Percentiles rank a stretch among this genome's conserved stretches.
Conservation (phyloP, 2,888 invertebrate genomes). For the Ochropleura leucogaster region DNA sequence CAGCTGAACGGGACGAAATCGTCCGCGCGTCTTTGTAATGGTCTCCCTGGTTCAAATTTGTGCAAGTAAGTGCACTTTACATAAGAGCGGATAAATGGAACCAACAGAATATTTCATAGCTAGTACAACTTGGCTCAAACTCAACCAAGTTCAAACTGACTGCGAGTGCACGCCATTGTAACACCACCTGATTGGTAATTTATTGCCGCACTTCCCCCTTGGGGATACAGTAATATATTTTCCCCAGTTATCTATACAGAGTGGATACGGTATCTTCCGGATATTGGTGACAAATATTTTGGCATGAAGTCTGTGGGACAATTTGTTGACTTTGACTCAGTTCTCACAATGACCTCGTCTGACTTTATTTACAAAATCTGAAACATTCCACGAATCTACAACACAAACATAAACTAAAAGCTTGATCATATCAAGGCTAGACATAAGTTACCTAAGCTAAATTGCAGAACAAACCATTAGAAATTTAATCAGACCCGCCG, state of each 20-base stretch:
- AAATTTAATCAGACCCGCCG: slow-evolving; percentile 39
- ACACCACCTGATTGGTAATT: slow-evolving; percentile 78
- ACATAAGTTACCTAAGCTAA: slow-evolving; percentile 17
- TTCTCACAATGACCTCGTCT: neutral
- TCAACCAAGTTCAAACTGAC: slow-evolving; percentile 75
- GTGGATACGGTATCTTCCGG: slow-evolving; percentile 51
- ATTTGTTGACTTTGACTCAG: slow-evolving; percentile 19
- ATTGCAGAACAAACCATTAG: slow-evolving; percentile 32
- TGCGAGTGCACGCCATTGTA: slow-evolving; percentile 70
- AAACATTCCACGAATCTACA: neutral
- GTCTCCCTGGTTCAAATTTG: slow-evolving; percentile 77
- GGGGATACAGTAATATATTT: slow-evolving; percentile 56
- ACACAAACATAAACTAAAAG: neutral
- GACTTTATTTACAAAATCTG: neutral
- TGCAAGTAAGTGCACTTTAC: slow-evolving; percentile 81
- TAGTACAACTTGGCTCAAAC: slow-evolving; percentile 78
- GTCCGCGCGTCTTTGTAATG: slow-evolving; percentile 73
- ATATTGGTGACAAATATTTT: slow-evolving; percentile 60
- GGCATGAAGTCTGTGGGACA: slow-evolving; percentile 39
- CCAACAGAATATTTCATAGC: slow-evolving; percentile 82
- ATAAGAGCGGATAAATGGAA: slow-evolving; percentile 77
- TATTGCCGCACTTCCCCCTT: slow-evolving; percentile 69
- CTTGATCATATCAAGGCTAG: neutral
- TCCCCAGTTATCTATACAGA: slow-evolving; percentile 50
- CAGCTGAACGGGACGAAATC: slow-evolving; percentile 75